Conservation (phyloP, 2,888 invertebrate species). For the Spisula solida region DNA sequence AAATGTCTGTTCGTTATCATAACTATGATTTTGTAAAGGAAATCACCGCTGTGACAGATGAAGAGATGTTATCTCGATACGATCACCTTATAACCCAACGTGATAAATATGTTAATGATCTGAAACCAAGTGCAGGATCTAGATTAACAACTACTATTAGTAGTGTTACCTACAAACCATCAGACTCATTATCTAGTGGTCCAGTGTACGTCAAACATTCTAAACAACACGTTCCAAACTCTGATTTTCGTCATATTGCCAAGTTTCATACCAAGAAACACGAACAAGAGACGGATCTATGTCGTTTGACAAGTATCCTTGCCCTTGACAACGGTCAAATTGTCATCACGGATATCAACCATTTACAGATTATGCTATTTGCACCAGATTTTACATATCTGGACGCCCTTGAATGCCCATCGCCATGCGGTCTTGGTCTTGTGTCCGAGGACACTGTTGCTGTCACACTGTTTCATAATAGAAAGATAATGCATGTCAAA, state of each 20-base stretch:
- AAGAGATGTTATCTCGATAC: not conserved
- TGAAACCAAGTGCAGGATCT: conserved; percentile 27
- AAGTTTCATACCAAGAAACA: conserved; percentile 67
- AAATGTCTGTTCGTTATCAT: conserved; percentile 53
- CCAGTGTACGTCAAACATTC: conserved; percentile 41
- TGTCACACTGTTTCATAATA: conserved; percentile 61
- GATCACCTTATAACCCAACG: no score
- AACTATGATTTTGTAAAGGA: conserved; percentile 61
- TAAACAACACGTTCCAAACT: conserved; percentile 40
- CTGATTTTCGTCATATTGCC: conserved; percentile 57
- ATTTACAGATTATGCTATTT: conserved; percentile 64
- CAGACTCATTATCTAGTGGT: conserved; percentile 54
- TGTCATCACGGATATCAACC: conserved; percentile 64
- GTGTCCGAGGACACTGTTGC: conserved; percentile 56
- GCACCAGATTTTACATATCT: conserved; percentile 62
- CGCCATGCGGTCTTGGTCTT: conserved; percentile 53
- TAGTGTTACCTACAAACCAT: conserved; percentile 59
- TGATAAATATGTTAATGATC: not conserved
- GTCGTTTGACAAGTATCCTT: conserved; percentile 59
- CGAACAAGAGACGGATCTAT: conserved; percentile 62
- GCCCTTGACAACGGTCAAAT: conserved; percentile 63
- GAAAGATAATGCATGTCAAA: conserved; percentile 64
- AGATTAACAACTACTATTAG: conserved; percentile 39
- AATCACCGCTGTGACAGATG: conserved; percentile 52
- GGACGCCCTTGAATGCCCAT: conserved; percentile 61